Evolutionary conservation across 2,888 invertebrate genomes (phyloP).

Genomic region (Lycaena phlaeas): DNA sequence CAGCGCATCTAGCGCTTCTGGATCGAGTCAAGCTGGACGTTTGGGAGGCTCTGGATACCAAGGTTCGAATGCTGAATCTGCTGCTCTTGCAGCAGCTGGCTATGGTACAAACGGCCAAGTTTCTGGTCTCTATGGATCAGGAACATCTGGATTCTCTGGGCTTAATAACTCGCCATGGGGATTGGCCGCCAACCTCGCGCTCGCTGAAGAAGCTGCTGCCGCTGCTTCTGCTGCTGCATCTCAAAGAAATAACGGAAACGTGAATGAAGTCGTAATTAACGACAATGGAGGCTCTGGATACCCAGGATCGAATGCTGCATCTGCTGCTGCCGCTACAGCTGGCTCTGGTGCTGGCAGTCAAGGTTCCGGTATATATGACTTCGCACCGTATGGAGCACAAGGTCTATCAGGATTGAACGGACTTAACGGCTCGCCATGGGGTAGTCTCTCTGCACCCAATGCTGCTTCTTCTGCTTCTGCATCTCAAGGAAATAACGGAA

Average conservation of each 20-base stretch:
- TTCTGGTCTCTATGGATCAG: not conserved
- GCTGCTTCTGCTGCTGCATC: constrained; percentile 2
- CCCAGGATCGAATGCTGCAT: not conserved
- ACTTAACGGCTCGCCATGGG: no score
- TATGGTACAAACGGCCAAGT: no score
- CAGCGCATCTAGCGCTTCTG: constrained; percentile 6
- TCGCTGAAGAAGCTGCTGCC: no score
- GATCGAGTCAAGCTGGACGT: not conserved
- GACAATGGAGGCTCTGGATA: constrained; percentile 1
- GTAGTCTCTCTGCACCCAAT: no score
- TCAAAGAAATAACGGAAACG: not conserved
- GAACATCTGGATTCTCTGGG: not conserved
- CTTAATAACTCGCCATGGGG: no score
- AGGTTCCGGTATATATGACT: not conserved
- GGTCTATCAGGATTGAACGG: no score
- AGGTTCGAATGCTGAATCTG: no score
- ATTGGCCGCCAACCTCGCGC: no score
- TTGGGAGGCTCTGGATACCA: not conserved
- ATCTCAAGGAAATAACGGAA: not conserved
- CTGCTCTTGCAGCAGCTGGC: no score
- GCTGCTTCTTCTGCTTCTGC: constrained; percentile 6
- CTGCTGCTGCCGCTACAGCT: constrained; percentile 14
- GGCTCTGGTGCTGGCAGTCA: not conserved
- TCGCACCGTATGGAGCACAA: constrained; percentile 5
- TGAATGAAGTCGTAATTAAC: not conserved